Base-by-base conservation (phyloP, 2,888 invertebrate species). In the Noctua pronuba region DNA sequence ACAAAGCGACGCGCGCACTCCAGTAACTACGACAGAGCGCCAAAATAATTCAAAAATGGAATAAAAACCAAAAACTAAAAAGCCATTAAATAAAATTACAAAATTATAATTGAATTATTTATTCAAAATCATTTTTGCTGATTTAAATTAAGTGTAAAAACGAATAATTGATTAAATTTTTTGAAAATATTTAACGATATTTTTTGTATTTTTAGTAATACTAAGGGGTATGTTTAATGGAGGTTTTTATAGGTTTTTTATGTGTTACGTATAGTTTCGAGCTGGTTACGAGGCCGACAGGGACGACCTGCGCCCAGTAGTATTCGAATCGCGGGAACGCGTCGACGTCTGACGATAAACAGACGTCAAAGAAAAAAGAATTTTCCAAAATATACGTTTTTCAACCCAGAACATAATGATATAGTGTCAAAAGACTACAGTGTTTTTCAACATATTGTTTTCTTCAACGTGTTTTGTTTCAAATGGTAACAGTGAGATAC, bases 1-100 rank as follows among this genome's bases (percentile, higher is more conserved):
- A 80, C 79, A 82, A 82, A 88, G 86, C 95, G 96, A 95, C 96
- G 96, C 96, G 96, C 96, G 96, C 96, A 96, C 90, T 91, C 92
- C 83, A 93, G 92, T 89, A 88, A 90, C 91, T 88, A 92, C 92
- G 88, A 91, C 87, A 79, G 75, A 86, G 77, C 77, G 84, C 88
- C 85, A 91, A 91, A 91, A 91, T 82, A 85, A 81, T 77, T 80
- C 77, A 89, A 91, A 87, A 74, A 80, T 82, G 74, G 71, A 65
- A 64, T 69, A 35, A 55, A 82, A 83, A 85, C 74, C 77, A 58
- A 79, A 21, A 82, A 73, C 4, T n/a, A 49, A 44, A 71, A 11
- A n/a, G 7, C 24, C 24, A 60, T 55, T 52, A 52, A 38, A 77
- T 75, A 28, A 66, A 67, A 75, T 64, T 44, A 38, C 28, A 8